phyloP scores from a whole-genome alignment of 2,113 vertebrate species.

The Prochilodus magdalenae region DNA sequence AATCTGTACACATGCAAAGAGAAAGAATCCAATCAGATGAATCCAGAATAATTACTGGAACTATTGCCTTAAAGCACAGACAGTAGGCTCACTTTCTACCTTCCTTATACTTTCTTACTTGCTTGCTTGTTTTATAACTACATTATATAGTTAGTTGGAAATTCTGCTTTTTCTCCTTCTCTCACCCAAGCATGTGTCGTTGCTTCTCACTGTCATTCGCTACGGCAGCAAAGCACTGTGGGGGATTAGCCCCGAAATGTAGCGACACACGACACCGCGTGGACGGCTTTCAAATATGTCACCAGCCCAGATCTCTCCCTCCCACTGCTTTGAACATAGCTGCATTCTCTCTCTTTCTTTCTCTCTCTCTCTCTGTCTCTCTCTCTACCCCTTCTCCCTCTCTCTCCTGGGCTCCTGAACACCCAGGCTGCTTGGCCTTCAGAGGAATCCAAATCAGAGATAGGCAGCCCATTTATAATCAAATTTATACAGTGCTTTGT shows the following conservation, averaged over 20 bases:
- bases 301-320: constrained; percentile 16
- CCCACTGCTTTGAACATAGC: constrained; percentile 3
- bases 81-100: no score
- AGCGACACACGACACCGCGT: constrained; percentile 48
- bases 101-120: no score
- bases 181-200: constrained; percentile 9
- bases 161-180: background rate
- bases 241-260: constrained; percentile 34
- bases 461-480: constrained; percentile 22
- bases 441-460: constrained; percentile 23
- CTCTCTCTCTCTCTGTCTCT: constrained; percentile 44
- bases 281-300: constrained; percentile 24
- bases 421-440: constrained; percentile 24
- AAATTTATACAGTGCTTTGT: constrained; percentile 30
- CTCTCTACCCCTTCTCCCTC: background rate
- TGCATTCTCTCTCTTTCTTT: background rate
- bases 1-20: no score
- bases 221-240: constrained; percentile 24
- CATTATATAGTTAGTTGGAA: background rate
- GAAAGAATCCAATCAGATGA: no score
- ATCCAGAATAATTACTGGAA: no score
- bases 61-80: no score
- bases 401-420: constrained; percentile 6
- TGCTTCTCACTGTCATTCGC: constrained; percentile 7
- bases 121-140: background rate